Conservation (phyloP, 2,797 vertebrate species). For the Aselliscus stoliczkanus region DNA sequence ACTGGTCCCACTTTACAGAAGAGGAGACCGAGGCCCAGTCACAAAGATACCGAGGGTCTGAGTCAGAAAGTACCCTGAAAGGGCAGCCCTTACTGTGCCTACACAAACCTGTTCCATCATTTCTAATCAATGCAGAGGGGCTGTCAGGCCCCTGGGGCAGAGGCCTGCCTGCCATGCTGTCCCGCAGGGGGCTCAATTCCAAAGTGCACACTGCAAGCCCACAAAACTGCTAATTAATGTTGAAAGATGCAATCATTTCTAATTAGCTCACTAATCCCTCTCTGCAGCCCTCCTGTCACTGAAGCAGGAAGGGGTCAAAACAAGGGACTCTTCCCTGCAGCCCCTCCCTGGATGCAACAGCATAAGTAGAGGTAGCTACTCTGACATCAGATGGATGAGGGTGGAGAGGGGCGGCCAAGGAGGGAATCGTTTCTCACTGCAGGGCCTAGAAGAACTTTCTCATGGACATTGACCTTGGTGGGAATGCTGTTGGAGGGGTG, state of each 20-base stretch:
- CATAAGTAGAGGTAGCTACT: constrained; percentile 9
- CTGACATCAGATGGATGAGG: not conserved
- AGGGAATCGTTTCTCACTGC: not conserved
- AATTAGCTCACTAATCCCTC: constrained; percentile 87
- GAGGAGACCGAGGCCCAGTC: constrained; percentile 48
- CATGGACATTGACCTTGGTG: not conserved
- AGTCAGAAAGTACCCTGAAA: constrained; percentile 38
- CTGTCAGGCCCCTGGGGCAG: constrained; percentile 75
- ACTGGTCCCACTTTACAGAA: constrained; percentile 59
- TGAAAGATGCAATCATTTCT: constrained; percentile 88
- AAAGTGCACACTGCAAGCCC: constrained; percentile 83
- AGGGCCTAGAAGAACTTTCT: constrained; percentile 36
- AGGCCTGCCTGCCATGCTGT: constrained; percentile 75
- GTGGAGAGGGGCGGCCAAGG: not conserved
- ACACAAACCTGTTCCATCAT: constrained; percentile 76
- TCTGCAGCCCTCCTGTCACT: constrained; percentile 68
- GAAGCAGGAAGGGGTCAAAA: constrained; percentile 71
- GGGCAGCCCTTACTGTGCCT: constrained; percentile 32
- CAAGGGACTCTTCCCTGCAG: constrained; percentile 47
- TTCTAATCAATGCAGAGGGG: constrained; percentile 80
- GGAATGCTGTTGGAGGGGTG: not conserved
- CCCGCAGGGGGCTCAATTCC: constrained; percentile 81
- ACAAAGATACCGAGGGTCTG: not conserved
- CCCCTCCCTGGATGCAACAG: constrained; percentile 24
- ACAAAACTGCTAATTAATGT: constrained; percentile 84